Conservation (phyloP, 2,113 vertebrate genomes). For the Chroicocephalus ridibundus region DNA sequence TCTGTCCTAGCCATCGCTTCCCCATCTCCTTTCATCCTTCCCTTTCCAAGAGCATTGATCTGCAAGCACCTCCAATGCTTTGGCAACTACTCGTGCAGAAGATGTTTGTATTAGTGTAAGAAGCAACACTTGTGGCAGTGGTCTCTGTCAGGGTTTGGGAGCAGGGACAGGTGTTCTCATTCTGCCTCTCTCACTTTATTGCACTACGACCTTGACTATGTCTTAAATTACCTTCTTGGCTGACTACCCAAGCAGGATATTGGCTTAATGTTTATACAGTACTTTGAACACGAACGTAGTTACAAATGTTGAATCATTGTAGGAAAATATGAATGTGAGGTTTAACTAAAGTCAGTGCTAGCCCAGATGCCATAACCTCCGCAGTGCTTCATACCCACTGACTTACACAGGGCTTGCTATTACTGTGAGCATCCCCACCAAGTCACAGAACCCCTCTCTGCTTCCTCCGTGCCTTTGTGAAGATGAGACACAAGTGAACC, state of each 20-base stretch:
- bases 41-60: background rate
- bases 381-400: background rate
- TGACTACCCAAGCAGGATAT: background rate
- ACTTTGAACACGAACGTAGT: fast-evolving
- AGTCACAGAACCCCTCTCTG: background rate
- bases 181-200: background rate
- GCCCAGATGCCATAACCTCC: background rate
- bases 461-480: background rate
- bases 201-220: background rate
- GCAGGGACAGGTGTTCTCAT: background rate
- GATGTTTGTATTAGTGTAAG: background rate
- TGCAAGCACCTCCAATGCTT: background rate
- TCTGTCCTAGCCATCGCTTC: background rate
- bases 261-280: background rate
- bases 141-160: background rate
- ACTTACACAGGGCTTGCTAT: background rate
- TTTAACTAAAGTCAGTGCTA: background rate
- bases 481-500: background rate
- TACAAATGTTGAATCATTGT: background rate
- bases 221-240: background rate
- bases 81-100: fast-evolving
- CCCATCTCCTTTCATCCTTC: background rate
- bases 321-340: background rate
- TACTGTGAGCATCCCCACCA: background rate
- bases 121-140: background rate